These are phyloP conservation scores for Dasypus novemcinctus DNA, from an alignment of 2,113 vertebrate species.

Conservation along the genomic window DNA sequence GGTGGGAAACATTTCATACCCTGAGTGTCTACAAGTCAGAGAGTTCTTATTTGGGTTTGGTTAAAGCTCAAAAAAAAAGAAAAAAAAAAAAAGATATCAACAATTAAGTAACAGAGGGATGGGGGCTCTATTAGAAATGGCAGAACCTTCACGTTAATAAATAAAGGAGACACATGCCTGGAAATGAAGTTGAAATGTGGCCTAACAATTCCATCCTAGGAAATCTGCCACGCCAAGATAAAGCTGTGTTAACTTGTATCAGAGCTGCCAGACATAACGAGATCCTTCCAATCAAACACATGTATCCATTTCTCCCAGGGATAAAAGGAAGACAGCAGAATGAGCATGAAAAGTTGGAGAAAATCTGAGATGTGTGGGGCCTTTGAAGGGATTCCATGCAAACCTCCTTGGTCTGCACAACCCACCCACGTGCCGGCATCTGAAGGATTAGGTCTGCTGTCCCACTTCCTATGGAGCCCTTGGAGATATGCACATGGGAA, in stretches of 20 bases:
- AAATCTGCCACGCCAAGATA: not conserved
- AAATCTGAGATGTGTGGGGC: not conserved
- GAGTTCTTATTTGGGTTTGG: not conserved
- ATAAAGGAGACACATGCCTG: slow-evolving; percentile 54
- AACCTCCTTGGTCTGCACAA: not conserved
- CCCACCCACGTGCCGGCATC: slow-evolving; percentile 6
- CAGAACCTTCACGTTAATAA: slow-evolving; percentile 34
- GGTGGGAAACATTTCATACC: not conserved
- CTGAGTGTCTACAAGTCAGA: not conserved
- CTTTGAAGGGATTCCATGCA: slow-evolving; percentile 30
- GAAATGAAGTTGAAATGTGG: slow-evolving; percentile 48
- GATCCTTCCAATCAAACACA: slow-evolving; percentile 3
- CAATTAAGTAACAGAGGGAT: not conserved
- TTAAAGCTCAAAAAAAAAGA: slow-evolving; percentile 2
- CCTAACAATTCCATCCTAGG: slow-evolving; percentile 15
- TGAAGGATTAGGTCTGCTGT: not conserved
- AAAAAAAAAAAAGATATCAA: not conserved
- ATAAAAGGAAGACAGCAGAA: not conserved
- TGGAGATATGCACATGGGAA: not conserved
- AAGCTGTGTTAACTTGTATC: slow-evolving; percentile 13
- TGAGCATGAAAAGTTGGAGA: not conserved
- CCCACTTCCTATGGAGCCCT: not conserved
- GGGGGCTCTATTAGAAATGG: not conserved
- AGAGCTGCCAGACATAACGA: slow-evolving; percentile 24
- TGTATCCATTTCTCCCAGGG: not conserved